phyloP scores from a whole-genome alignment of 2,113 vertebrate species.

The Otolemur garnettii region DNA sequence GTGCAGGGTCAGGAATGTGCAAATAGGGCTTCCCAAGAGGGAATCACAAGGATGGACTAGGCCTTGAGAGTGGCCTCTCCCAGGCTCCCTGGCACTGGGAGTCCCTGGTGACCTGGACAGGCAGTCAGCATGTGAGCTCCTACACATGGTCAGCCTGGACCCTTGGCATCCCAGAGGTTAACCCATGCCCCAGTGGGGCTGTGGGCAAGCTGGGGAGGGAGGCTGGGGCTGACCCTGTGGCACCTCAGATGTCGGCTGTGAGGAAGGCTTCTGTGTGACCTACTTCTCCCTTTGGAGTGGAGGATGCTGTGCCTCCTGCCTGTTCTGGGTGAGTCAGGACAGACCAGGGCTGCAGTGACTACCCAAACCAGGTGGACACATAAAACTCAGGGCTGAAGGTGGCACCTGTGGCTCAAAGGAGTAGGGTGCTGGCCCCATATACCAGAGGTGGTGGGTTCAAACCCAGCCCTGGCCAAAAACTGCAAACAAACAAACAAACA shows the following conservation, averaged over 20 bases:
- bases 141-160: not conserved
- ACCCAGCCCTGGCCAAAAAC: too few relatives aligned
- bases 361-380: not conserved
- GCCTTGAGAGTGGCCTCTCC: not conserved
- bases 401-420: too few relatives aligned
- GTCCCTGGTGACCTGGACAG: not conserved
- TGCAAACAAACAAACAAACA: too few relatives aligned
- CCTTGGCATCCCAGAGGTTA: not conserved
- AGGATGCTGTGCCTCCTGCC: not conserved
- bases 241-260: not conserved
- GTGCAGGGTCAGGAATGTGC: too few relatives aligned
- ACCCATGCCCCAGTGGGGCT: not conserved
- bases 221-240: not conserved
- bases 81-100: not conserved
- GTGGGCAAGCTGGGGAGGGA: not conserved
- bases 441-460: too few relatives aligned
- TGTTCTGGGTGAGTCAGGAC: not conserved
- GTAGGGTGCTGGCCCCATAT: too few relatives aligned
- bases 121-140: not conserved
- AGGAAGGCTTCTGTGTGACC: too few relatives aligned
- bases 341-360: not conserved
- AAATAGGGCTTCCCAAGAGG: too few relatives aligned
- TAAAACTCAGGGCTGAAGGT: not conserved
- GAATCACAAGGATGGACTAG: too few relatives aligned
- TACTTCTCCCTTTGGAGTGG: not conserved